Conservation (phyloP, 2,797 vertebrate genomes). For the Leptoclinus maculatus region DNA sequence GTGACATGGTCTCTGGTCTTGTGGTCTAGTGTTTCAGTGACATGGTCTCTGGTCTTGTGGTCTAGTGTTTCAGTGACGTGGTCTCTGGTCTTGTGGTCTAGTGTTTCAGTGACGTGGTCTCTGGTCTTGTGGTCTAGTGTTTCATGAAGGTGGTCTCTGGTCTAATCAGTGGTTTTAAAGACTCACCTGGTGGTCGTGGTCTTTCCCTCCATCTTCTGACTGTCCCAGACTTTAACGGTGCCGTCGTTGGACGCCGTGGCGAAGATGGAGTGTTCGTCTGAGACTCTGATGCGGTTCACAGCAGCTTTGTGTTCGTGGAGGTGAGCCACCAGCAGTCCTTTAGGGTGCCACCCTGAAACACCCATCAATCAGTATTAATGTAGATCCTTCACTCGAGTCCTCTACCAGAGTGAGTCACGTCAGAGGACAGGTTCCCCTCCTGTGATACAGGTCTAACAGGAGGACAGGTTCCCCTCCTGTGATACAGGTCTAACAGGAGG, state of each 20-base stretch:
- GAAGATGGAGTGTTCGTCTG: conserved; percentile 97
- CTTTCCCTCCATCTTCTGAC: conserved; percentile 99
- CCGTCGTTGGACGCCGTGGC: conserved; percentile 98
- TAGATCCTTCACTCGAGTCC: not conserved
- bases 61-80: no score
- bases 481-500: no score
- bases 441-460: no score
- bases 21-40: no score
- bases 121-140: not conserved
- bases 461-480: no score
- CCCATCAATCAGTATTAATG: not conserved
- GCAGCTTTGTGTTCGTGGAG: conserved; percentile 97
- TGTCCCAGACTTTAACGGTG: conserved; percentile 98
- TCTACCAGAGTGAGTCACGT: no score
- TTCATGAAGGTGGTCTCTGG: no score
- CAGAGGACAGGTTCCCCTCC: no score
- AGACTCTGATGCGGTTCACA: conserved; percentile 94
- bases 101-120: not conserved
- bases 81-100: not conserved
- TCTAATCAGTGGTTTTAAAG: not conserved
- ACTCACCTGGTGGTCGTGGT: conserved; percentile 96
- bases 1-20: no score
- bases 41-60: no score
- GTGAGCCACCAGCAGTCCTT: conserved; percentile 95
- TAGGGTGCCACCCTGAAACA: conserved; percentile 93